Conservation (phyloP, 2,888 invertebrate species). For the Amiota minor region DNA sequence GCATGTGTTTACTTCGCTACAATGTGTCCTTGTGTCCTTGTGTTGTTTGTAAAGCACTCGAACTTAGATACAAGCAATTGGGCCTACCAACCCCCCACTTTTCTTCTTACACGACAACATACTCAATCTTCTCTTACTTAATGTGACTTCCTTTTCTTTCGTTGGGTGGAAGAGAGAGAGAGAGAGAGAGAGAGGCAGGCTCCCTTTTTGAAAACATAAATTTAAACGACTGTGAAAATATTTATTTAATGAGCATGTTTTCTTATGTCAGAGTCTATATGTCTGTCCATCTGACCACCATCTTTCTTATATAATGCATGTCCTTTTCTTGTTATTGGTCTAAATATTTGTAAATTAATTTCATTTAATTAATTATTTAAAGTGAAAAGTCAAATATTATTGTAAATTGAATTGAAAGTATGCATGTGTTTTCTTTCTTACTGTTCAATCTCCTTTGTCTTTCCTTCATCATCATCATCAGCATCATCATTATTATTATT, state of each 20-base stretch:
- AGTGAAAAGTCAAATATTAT: slow-evolving; percentile 20
- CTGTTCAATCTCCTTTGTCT: too few relatives aligned
- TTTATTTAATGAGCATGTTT: slow-evolving; percentile 70
- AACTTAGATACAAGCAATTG: not conserved
- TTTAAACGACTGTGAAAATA: slow-evolving; percentile 66
- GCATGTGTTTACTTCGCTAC: slow-evolving; percentile 37
- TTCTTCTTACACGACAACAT: too few relatives aligned
- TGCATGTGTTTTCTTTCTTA: not conserved
- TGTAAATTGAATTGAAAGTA: not conserved
- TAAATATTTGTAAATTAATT: slow-evolving; percentile 11
- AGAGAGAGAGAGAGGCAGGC: too few relatives aligned
- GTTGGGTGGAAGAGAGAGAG: slow-evolving; percentile 19
- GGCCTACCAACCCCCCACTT: not conserved
- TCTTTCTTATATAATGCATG: too few relatives aligned
- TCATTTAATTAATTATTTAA: slow-evolving; percentile 28
- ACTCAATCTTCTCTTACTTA: too few relatives aligned
- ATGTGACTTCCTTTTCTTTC: not conserved
- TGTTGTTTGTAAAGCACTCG: slow-evolving; percentile 17
- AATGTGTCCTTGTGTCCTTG: slow-evolving; percentile 23
- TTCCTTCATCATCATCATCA: too few relatives aligned
- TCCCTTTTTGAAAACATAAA: slow-evolving; percentile 49
- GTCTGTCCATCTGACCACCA: not conserved
- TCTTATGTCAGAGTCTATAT: too few relatives aligned
- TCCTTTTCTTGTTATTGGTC: not conserved
- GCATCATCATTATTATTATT: too few relatives aligned